Evolutionary conservation across 92 coral and sea anemone genomes (phyloP), one percentile per base, ranked within the genome.

Genomic region (Epizoanthus fatuus): DNA sequence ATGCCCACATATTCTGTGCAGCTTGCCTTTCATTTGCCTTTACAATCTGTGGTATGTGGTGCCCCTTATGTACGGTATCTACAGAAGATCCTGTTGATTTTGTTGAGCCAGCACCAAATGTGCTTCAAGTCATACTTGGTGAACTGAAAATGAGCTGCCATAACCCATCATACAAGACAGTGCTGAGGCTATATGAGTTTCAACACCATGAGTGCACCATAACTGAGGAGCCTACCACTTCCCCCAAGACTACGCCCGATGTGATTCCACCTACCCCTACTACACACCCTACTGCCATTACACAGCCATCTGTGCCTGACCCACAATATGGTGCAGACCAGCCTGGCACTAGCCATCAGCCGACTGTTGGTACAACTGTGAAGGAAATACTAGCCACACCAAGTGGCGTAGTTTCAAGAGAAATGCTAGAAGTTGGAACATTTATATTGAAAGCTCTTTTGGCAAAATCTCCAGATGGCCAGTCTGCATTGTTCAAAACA

Each of bases 391-490:
- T 40, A 40, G 45, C 45, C 6, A 40, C 45, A 40, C 45, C 45
- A 3, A 40, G 45, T 40, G 45, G 45, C 25, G 25, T 22, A 71
- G 22, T 71, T 49, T 45, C 59, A 45, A 71, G 25, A 14, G 76
- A 71, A 71, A 71, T 71, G 76, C 57, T 45, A 45, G 76, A 71
- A 71, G 76, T 68, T 49, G 74, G 51, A 25, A 68, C 74, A 12
- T 68, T 68, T 53, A 68, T 15, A 38, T 68, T 68, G 42, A 68
- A 68, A 53, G 39, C 74, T 69, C 74, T 69, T 15, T 39, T 69
- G 74, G 54, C 74, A 12, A 69, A 69, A 69, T 70, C 75, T 17
- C 75, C 75, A 6, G 75, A 70, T 70, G 75, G 75, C 75, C 56
- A 70, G 35, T 42, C 75, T n/a, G 58, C 58, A 42, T 55, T 70